phyloP scores from a whole-genome alignment of 2,113 vertebrate genomes.

The Columba livia region DNA sequence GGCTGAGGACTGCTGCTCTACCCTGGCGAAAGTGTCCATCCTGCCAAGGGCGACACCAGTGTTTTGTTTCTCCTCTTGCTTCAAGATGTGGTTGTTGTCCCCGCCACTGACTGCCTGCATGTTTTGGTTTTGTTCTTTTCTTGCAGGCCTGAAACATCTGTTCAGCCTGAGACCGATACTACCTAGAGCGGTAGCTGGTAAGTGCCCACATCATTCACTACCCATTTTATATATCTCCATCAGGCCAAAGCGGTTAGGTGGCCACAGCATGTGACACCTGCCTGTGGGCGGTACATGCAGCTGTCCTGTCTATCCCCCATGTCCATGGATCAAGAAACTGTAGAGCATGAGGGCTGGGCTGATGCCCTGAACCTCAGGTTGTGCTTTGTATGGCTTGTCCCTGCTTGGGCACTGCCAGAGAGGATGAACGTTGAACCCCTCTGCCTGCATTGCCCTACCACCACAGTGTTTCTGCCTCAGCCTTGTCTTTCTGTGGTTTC shows the following conservation, averaged over 20 bases:
- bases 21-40: not conserved
- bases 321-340: not conserved
- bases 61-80: not conserved
- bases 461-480: not conserved
- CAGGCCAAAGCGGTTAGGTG: not conserved
- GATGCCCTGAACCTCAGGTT: not conserved
- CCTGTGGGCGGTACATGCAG: accelerated
- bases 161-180: not conserved
- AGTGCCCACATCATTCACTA: not conserved
- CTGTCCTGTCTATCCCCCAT: not conserved
- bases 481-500: not conserved
- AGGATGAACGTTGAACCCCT: not conserved
- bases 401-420: not conserved
- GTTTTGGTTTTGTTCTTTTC: not conserved
- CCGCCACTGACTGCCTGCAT: not conserved
- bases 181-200: not conserved
- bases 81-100: not conserved
- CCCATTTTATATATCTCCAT: not conserved
- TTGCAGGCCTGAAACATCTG: constrained; percentile 19
- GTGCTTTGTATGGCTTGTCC: not conserved
- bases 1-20: not conserved
- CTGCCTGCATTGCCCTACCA: not conserved
- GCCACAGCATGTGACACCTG: not conserved
- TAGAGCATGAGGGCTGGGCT: not conserved
- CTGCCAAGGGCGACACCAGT: not conserved